These are phyloP conservation scores for Penaeus chinensis DNA, from an alignment of 1,140 invertebrate species.

Conservation along the genomic window DNA sequence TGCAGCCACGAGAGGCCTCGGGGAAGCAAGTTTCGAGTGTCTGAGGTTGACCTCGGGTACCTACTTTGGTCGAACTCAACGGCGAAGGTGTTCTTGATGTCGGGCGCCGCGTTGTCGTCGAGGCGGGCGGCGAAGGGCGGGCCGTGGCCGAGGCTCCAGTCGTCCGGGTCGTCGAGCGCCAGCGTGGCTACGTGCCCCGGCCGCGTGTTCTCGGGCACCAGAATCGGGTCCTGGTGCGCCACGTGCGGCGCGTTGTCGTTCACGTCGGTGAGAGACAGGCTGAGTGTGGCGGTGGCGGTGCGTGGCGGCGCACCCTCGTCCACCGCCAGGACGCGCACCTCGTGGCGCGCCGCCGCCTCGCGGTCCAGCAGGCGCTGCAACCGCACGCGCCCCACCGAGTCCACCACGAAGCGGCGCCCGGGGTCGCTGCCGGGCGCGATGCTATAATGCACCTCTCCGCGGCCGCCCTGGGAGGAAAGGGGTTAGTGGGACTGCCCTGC, in stretches of 20 bases:
- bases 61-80: conserved; percentile 46
- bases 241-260: conserved; percentile 87
- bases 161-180: conserved; percentile 42
- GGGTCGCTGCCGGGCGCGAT: conserved; percentile 80
- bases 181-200: conserved; percentile 34
- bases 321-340: conserved; percentile 74
- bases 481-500: too few relatives aligned
- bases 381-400: conserved; percentile 84
- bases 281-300: conserved; percentile 71
- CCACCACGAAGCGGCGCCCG: conserved; percentile 80
- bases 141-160: conserved; percentile 52
- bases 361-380: conserved; percentile 66
- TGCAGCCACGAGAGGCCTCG: too few relatives aligned
- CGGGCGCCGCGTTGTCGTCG: conserved; percentile 5
- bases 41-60: background rate
- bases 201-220: conserved; percentile 44
- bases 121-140: conserved; percentile 47
- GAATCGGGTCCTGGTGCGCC: conserved; percentile 22
- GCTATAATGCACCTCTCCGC: conserved; percentile 82
- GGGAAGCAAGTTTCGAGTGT: too few relatives aligned
- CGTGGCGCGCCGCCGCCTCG: conserved; percentile 22
- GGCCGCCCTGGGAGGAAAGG: conserved; percentile 72
- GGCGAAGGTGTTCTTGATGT: conserved; percentile 42
- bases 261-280: conserved; percentile 87
- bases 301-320: conserved; percentile 69